Base-by-base conservation (phyloP, 1,140 invertebrate genomes). In the Ganaspis sp. region DNA sequence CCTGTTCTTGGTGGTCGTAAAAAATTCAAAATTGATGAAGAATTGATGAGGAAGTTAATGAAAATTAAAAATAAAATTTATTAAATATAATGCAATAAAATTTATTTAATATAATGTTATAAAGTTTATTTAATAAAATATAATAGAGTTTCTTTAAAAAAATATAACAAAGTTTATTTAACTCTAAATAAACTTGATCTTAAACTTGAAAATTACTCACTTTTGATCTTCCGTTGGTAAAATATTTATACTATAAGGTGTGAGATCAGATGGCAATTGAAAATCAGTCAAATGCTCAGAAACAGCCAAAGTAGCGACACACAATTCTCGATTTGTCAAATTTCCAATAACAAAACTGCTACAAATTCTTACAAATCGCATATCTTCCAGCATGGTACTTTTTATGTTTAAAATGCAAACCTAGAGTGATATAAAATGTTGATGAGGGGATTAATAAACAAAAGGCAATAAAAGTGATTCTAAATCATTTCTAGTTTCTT, bases 281-380 rank as follows among this genome's bases (percentile, higher is more conserved):
- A 90, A 81, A 38, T 86, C 74, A 4, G 74, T 75, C 4, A 86
- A 87, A 12, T 80, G 83, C 38, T 91, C 90, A 11, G 91, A 88
- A 0, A 93, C 88, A 12, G 91, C 92, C 9, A 93, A 84, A 21
- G 92, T 89, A 12, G 92, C 87, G 4, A 93, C 85, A 38, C 87
- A 86, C n/a, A 94, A 26, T 82, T 92, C 90, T 23, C 88, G 86
- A 21, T 83, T 70, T 11, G 92, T 92, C 76, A 93, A 86, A 85
- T 93, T 94, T 23, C 91, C 90, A 19, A 93, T 86, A n/a, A 93
- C 89, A 79, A 93, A 92, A 40, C 91, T 92, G 37, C 92, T 93
- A 40, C 85, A 88, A n/a, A 94, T 82, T 78, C 91, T 90, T 9
- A 94, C 81, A 6, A 93, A 77, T 64, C 92, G 84, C 79, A 93